These are phyloP conservation scores for Ptiloglossa arizonensis DNA, from an alignment of 1,140 invertebrate genomes.

Conservation along the genomic window DNA sequence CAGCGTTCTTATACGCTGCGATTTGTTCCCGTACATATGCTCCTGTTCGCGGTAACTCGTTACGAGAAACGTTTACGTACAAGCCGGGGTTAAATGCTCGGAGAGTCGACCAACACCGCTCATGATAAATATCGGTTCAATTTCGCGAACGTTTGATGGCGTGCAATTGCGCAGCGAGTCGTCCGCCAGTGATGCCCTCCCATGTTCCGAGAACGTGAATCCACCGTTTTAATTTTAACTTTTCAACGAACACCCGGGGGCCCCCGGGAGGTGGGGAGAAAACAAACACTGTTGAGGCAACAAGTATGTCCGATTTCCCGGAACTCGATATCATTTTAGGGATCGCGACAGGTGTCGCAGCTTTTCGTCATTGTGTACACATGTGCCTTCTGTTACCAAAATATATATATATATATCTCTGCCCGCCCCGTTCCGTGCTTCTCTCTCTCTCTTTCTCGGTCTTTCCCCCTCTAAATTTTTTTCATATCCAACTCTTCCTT, in stretches of 20 bases:
- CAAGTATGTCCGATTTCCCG: slow-evolving; percentile 28
- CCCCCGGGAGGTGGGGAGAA: neutral
- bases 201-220: slow-evolving; percentile 15
- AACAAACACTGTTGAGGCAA: slow-evolving; percentile 9
- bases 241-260: neutral
- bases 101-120: neutral
- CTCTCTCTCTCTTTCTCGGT: neutral
- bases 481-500: too few species aligned
- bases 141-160: neutral
- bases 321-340: slow-evolving; percentile 31
- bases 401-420: too few species aligned
- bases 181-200: too few species aligned
- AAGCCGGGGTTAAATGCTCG: neutral
- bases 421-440: accelerated
- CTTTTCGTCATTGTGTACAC: slow-evolving; percentile 37
- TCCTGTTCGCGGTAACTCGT: too few species aligned
- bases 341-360: slow-evolving; percentile 41
- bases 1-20: too few species aligned
- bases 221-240: slow-evolving; percentile 35
- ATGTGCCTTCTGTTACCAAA: slow-evolving; percentile 34
- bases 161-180: neutral
- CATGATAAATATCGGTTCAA: neutral
- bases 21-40: too few species aligned
- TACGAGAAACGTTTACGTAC: neutral
- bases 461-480: neutral